phyloP scores from a whole-genome alignment of 2,113 vertebrate species.

The Tachuris rubrigastra region DNA sequence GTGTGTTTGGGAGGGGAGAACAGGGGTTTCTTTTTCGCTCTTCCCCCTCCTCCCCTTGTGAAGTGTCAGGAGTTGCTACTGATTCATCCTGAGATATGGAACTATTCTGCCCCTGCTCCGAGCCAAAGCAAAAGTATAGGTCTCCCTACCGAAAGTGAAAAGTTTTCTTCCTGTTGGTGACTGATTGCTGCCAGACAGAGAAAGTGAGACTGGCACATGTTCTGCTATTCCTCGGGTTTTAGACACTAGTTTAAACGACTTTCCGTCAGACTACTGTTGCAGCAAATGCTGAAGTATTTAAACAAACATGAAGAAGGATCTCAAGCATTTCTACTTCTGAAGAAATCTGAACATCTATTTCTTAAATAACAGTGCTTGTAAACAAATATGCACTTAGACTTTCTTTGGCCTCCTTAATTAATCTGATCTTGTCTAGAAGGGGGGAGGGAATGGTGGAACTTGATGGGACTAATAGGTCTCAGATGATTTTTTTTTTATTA shows the following conservation, averaged over 20 bases:
- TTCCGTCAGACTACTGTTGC: neutral
- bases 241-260: neutral
- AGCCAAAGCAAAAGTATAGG: neutral
- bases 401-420: neutral
- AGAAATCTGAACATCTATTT: neutral
- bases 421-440: rapidly evolving
- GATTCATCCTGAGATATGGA: neutral
- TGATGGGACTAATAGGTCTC: neutral
- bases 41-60: rapidly evolving
- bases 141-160: neutral
- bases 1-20: neutral
- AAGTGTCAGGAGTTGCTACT: neutral
- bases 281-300: neutral
- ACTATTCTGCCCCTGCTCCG: neutral
- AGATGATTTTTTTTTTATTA: too few relatives aligned
- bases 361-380: neutral
- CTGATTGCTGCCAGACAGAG: neutral
- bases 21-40: neutral
- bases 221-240: neutral
- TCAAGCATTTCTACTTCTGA: neutral
- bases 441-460: too few relatives aligned
- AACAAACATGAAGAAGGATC: neutral
- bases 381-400: neutral
- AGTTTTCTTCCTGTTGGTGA: neutral
- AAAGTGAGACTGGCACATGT: neutral